Conservation (phyloP, 1,140 invertebrate species). For the Belonocnema kinseyi region DNA sequence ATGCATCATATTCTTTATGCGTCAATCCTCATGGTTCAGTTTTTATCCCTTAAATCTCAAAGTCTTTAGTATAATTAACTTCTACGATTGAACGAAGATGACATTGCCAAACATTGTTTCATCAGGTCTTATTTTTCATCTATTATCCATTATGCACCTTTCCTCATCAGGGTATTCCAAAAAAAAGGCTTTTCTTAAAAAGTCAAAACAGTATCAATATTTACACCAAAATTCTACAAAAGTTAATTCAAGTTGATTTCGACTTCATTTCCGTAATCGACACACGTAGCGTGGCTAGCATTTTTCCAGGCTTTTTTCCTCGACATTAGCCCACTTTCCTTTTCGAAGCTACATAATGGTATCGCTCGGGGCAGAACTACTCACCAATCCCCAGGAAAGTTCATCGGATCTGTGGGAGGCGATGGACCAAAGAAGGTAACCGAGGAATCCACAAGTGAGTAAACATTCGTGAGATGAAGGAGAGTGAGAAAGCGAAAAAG, state of each 20-base stretch:
- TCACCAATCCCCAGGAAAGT: background rate
- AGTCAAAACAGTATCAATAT: too few species aligned
- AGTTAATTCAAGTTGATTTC: background rate
- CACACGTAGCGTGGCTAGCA: background rate
- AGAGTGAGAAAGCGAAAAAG: constrained; percentile 43
- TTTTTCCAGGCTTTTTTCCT: background rate
- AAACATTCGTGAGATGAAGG: constrained; percentile 43
- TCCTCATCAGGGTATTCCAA: too few species aligned
- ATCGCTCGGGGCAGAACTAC: background rate
- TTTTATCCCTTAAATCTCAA: too few species aligned
- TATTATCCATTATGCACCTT: too few species aligned
- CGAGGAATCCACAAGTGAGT: constrained; percentile 63
- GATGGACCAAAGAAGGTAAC: constrained; percentile 34
- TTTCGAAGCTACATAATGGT: background rate
- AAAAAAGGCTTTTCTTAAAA: too few species aligned
- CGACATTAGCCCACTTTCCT: constrained; percentile 8
- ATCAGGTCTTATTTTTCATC: too few species aligned
- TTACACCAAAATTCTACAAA: too few species aligned
- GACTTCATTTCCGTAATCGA: background rate
- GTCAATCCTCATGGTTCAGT: too few species aligned
- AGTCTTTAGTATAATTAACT: too few species aligned
- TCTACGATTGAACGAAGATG: too few species aligned
- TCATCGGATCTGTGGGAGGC: constrained; percentile 28
- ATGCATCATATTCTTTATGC: too few species aligned
- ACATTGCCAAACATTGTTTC: too few species aligned